Conservation (phyloP, 2,888 invertebrate genomes). For the Oithona nana region DNA sequence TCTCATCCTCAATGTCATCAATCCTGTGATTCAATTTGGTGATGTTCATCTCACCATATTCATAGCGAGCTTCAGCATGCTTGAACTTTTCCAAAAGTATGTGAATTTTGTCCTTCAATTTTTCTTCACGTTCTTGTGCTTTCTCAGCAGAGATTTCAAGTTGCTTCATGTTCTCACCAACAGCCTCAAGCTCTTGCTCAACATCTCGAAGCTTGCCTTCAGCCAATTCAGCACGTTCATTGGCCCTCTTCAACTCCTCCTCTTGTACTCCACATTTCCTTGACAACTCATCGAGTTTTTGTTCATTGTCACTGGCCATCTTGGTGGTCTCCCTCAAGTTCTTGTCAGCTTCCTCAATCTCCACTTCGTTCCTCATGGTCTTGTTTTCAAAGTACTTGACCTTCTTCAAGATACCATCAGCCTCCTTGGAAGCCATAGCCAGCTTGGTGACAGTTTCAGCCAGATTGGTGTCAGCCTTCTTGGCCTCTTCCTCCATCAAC, state of each 20-base stretch:
- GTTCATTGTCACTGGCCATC: constrained; percentile 18
- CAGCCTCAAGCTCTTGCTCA: constrained; percentile 15
- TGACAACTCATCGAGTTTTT: constrained; percentile 14
- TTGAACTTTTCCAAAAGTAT: constrained; percentile 5
- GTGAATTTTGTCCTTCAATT: constrained; percentile 15
- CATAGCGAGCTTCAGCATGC: constrained; percentile 14
- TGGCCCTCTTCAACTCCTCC: constrained; percentile 15
- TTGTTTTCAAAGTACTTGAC: constrained; percentile 17
- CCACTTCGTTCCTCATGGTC: constrained; percentile 17
- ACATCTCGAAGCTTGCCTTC: constrained; percentile 16
- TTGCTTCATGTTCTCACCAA: constrained; percentile 18
- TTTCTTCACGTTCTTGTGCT: constrained; percentile 11
- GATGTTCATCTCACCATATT: constrained; percentile 18
- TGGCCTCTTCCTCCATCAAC: constrained; percentile 18
- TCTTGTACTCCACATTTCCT: constrained; percentile 16
- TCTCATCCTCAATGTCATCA: constrained; percentile 17
- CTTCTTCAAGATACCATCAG: constrained; percentile 16
- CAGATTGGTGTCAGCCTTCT: constrained; percentile 16
- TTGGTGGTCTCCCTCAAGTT: constrained; percentile 16
- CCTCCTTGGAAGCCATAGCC: constrained; percentile 17
- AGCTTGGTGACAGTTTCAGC: constrained; percentile 17
- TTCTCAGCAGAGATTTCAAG: constrained; percentile 17
- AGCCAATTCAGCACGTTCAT: constrained; percentile 15
- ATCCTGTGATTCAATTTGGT: constrained; percentile 17
- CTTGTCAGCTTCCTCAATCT: constrained; percentile 16